Evolutionary conservation across 1,140 invertebrate species (phyloP).

Genomic region (Drosophila sp.): DNA sequence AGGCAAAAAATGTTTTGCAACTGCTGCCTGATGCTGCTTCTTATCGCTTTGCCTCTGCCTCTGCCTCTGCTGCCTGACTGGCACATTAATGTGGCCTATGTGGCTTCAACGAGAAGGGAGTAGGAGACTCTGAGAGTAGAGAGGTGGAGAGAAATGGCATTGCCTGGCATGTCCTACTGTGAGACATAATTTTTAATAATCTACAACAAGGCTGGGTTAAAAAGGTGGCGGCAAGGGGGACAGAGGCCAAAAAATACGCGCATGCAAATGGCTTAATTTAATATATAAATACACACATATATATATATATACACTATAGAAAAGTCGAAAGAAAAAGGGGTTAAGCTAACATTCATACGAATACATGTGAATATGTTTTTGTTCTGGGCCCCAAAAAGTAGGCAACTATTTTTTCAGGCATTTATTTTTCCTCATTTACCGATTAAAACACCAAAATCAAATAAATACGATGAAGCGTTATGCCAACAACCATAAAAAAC

Average conservation of each 20-base stretch:
- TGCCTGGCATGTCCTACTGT: slow-evolving; percentile 80
- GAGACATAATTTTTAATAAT: slow-evolving; percentile 81
- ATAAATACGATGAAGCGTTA: no score
- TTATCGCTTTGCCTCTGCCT: slow-evolving; percentile 58
- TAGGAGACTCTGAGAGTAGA: not conserved
- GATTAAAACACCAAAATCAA: no score
- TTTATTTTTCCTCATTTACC: no score
- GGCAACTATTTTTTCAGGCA: not conserved
- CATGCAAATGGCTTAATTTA: slow-evolving; percentile 80
- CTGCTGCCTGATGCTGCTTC: slow-evolving; percentile 61
- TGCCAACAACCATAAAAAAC: no score
- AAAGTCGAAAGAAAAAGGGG: not conserved
- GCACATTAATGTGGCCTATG: slow-evolving; percentile 80
- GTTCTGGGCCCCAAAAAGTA: not conserved
- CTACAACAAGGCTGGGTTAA: slow-evolving; percentile 69
- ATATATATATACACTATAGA: slow-evolving; percentile 68
- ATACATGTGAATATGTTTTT: no score
- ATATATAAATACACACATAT: slow-evolving; percentile 76
- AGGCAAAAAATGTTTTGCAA: slow-evolving; percentile 48
- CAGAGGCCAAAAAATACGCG: slow-evolving; percentile 60
- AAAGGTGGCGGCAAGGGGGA: slow-evolving; percentile 15
- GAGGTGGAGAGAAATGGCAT: slow-evolving; percentile 23
- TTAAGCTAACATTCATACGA: not conserved
- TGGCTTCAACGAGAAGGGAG: slow-evolving; percentile 37
- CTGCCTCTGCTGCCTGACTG: slow-evolving; percentile 18